A percentile compares a stretch with the other conserved stretches of the same genome.
Conservation (phyloP, 35 echinoderm and acorn worm genomes). For the Hemicentrotus pulcherrimus region DNA sequence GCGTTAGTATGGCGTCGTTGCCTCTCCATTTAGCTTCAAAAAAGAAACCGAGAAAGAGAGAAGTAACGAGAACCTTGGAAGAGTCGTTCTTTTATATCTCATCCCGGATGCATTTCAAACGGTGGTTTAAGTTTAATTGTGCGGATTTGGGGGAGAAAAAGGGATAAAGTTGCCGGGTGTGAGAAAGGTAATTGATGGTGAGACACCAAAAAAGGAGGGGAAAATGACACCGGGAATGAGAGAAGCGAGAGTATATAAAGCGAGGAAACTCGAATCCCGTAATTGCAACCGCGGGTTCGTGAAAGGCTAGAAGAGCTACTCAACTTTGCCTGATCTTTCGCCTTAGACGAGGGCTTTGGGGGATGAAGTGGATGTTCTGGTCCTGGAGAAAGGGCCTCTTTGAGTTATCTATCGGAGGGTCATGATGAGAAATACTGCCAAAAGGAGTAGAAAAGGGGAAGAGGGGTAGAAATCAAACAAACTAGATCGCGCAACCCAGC, state of each 20-base stretch:
- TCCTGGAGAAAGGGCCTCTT: not conserved
- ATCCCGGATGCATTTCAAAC: slow-evolving; percentile 19
- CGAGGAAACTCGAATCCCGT: slow-evolving; percentile 1
- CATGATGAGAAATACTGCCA: not conserved
- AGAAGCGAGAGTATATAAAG: not conserved
- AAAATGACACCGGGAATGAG: not conserved
- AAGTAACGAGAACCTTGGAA: not conserved
- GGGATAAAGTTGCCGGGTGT: slow-evolving; percentile 15
- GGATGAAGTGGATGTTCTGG: not conserved
- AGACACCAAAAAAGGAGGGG: slow-evolving; percentile 7
- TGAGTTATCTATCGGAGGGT: not conserved
- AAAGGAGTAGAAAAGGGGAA: not conserved
- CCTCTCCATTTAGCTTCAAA: not conserved
- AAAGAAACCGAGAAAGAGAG: not conserved
- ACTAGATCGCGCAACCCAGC: not conserved
- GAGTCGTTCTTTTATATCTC: slow-evolving; percentile 3
- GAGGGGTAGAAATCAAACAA: not conserved
- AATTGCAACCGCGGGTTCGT: slow-evolving; percentile 22
- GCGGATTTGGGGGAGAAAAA: slow-evolving; percentile 3
- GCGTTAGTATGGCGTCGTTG: not conserved
- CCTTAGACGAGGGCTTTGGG: not conserved
- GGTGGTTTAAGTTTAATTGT: slow-evolving; percentile 37
- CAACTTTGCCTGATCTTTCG: slow-evolving; percentile 25
- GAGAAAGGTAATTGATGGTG: not conserved
- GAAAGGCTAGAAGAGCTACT: slow-evolving; percentile 10